A percentile compares a stretch with the other conserved stretches of the same genome.
Evolutionary conservation across 2,888 invertebrate genomes (phyloP).

Genomic region (Cyaniris semiargus): DNA sequence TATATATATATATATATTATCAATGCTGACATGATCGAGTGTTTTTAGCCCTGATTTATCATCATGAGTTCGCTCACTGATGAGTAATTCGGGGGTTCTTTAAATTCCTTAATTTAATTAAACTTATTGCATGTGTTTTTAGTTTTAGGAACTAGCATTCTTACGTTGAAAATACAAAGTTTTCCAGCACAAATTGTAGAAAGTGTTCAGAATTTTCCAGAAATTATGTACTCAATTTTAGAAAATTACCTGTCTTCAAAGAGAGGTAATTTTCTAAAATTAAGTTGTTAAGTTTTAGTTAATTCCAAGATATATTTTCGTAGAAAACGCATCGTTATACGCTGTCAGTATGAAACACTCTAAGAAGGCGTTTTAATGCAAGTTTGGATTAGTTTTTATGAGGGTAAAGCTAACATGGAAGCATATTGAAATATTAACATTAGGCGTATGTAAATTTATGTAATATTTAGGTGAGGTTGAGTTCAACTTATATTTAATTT

Average conservation of each 20-base stretch:
- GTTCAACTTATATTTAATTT: background rate
- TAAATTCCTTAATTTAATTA: no score
- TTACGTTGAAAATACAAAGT: background rate
- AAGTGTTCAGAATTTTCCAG: background rate
- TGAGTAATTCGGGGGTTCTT: no score
- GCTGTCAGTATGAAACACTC: background rate
- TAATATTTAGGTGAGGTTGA: background rate
- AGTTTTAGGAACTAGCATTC: no score
- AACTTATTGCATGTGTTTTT: no score
- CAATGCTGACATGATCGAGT: no score
- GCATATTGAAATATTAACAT: background rate
- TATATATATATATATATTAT: no score
- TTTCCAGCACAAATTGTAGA: background rate
- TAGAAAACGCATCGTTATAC: background rate
- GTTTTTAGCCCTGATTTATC: no score
- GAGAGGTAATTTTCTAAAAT: background rate
- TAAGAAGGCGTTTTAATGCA: background rate
- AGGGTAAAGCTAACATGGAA: background rate
- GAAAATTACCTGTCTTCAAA: background rate
- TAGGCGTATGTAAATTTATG: background rate
- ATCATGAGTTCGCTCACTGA: no score
- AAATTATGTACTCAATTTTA: background rate
- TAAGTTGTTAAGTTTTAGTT: background rate
- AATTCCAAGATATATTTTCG: background rate
- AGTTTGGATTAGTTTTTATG: conserved; percentile 3